phyloP scores from a whole-genome alignment of 1,140 invertebrate genomes.

The Drosophila oshimai region DNA sequence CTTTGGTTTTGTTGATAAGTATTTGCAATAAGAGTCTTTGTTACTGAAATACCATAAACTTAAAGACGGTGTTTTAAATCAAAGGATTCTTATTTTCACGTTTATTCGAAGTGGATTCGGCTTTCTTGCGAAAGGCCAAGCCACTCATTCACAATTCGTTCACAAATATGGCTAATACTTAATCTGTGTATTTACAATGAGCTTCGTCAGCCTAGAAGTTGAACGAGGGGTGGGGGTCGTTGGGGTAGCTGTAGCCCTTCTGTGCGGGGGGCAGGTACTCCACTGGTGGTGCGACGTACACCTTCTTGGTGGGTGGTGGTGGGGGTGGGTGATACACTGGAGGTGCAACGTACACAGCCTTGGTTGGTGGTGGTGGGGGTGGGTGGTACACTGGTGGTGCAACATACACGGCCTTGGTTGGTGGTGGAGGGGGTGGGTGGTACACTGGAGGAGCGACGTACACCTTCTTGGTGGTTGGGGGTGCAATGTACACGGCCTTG shows the following conservation, averaged over 20 bases:
- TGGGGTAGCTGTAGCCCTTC: constrained; percentile 75
- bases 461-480: neutral
- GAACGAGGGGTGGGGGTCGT: constrained; percentile 76
- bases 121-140: constrained; percentile 34
- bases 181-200: constrained; percentile 50
- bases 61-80: constrained; percentile 7
- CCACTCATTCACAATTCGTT: constrained; percentile 38
- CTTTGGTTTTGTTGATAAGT: no score
- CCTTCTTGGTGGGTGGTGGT: constrained; percentile 20
- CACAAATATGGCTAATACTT: constrained; percentile 68
- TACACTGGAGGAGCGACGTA: neutral
- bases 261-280: constrained; percentile 30
- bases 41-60: neutral
- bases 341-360: constrained; percentile 24
- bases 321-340: no score
- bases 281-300: constrained; percentile 23
- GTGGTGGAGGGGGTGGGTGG: constrained; percentile 22
- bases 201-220: constrained; percentile 44
- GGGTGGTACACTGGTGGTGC: constrained; percentile 17
- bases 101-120: constrained; percentile 32
- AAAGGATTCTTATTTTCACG: constrained; percentile 37
- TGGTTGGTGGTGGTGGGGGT: constrained; percentile 30
- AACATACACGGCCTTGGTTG: constrained; percentile 3
- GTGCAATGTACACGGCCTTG: constrained; percentile 13
- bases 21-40: no score